phyloP scores from a whole-genome alignment of 2,888 invertebrate species.

The Heliconius ismenius region DNA sequence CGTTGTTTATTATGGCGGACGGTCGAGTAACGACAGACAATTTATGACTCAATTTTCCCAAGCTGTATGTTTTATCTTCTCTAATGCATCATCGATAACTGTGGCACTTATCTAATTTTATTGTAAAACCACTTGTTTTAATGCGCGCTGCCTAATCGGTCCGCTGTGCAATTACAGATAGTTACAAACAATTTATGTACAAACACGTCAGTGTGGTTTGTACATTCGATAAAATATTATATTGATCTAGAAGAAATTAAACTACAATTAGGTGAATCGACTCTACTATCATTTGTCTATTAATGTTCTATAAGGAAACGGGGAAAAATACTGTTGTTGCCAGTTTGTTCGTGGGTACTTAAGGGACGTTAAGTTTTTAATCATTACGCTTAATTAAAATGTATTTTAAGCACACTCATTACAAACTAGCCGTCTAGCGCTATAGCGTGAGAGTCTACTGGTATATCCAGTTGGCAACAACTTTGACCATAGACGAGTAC shows the following conservation, averaged over 20 bases:
- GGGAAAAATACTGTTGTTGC: background rate
- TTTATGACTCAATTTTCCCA: conserved; percentile 47
- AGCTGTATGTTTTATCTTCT: conserved; percentile 27
- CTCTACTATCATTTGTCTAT: conserved; percentile 3
- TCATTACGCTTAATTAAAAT: conserved; percentile 7
- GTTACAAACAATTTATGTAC: conserved; percentile 6
- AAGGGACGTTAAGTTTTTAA: background rate
- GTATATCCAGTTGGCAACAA: conserved; percentile 26
- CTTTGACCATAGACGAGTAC: conserved; percentile 26
- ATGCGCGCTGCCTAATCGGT: background rate
- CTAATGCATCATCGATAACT: conserved; percentile 34
- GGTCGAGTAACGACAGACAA: conserved; percentile 44
- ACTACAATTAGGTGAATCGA: conserved; percentile 2
- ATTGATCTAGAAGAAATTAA: conserved; percentile 6
- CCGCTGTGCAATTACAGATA: background rate
- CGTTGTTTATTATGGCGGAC: conserved; percentile 46
- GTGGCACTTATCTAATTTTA: conserved; percentile 30
- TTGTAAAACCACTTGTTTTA: conserved; percentile 20
- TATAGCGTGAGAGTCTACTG: conserved; percentile 7
- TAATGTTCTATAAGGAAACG: background rate
- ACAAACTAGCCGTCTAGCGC: background rate
- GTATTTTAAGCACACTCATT: background rate
- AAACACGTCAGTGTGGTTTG: background rate
- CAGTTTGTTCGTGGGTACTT: background rate
- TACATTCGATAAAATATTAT: background rate